Percentiles rank a stretch among this genome's conserved stretches.
phyloP scores from a whole-genome alignment of 2,797 vertebrate species.

The Gallinago nigripennis region DNA sequence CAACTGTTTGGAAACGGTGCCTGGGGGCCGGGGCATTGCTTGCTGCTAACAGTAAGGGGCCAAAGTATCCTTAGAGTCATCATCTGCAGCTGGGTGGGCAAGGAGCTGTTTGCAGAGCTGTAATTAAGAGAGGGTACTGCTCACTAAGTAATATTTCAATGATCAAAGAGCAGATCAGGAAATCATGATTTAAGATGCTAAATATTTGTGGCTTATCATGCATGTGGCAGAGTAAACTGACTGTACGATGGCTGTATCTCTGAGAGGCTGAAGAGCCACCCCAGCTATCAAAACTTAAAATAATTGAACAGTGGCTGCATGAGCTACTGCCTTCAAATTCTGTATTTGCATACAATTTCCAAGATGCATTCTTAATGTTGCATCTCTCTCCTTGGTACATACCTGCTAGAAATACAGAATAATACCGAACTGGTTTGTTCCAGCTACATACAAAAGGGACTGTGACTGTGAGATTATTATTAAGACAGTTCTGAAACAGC shows the following conservation, averaged over 20 bases:
- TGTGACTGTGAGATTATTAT: not conserved
- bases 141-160: not conserved
- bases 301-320: not conserved
- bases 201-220: not conserved
- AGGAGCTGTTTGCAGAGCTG: not conserved
- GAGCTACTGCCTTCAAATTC: not conserved
- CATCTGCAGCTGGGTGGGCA: not conserved
- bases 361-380: not conserved
- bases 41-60: not conserved
- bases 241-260: not conserved
- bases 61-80: not conserved
- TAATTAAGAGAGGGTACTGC: not conserved
- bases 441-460: not conserved
- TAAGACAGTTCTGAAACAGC: not conserved
- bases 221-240: not conserved
- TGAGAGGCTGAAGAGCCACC: not conserved
- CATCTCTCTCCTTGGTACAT: not conserved
- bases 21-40: not conserved
- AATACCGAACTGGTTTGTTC: not conserved
- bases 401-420: not conserved
- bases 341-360: not conserved
- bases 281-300: not conserved
- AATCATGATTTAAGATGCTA: not conserved
- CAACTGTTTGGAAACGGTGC: not conserved
- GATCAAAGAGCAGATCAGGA: not conserved